These are phyloP conservation scores for Thumatha senex DNA, from an alignment of 2,888 invertebrate species.

Conservation along the genomic window DNA sequence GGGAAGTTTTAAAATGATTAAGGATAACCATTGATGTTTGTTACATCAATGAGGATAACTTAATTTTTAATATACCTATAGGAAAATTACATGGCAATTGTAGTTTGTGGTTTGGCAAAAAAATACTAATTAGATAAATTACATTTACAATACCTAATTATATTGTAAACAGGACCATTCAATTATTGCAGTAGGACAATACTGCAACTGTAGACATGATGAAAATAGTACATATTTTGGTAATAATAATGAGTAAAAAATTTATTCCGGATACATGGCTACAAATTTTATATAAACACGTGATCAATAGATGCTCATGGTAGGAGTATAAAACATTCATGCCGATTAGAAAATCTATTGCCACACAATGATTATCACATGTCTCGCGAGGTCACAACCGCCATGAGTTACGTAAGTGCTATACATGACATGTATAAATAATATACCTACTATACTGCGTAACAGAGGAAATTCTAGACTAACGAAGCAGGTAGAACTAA, in stretches of 20 bases:
- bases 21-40: background rate
- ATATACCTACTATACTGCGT: constrained; percentile 17
- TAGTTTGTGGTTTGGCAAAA: no score
- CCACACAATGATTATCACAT: constrained; percentile 45
- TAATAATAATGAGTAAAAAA: no score
- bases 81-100: background rate
- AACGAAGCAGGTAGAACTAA: constrained; percentile 4
- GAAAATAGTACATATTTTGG: no score
- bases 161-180: no score
- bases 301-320: background rate
- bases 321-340: constrained; percentile 21
- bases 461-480: constrained; percentile 35
- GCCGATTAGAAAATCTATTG: constrained; percentile 36
- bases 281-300: no score
- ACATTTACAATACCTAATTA: no score
- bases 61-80: no score
- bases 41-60: no score
- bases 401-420: constrained; percentile 53
- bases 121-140: no score
- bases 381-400: constrained; percentile 44
- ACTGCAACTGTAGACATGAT: no score
- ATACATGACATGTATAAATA: constrained; percentile 40
- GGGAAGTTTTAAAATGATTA: constrained; percentile 6
- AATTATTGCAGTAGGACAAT: no score
- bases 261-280: no score